Conservation (phyloP, 2,797 vertebrate genomes). For the Sarcophilus harrisii region DNA sequence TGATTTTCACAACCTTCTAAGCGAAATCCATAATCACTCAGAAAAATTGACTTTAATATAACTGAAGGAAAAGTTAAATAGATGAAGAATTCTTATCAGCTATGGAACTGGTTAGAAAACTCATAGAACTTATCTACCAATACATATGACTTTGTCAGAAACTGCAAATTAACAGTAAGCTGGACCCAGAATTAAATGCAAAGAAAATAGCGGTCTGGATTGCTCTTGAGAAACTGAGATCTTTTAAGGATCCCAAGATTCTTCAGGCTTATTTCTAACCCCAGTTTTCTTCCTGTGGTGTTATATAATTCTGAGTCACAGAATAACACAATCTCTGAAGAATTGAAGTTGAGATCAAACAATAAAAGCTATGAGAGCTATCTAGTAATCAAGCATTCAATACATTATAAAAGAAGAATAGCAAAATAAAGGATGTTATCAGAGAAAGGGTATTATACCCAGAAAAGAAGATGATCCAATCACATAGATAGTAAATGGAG, state of each 20-base stretch:
- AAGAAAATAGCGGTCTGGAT: background rate
- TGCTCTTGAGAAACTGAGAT: background rate
- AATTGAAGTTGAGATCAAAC: background rate
- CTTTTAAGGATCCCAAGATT: background rate
- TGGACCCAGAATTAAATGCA: background rate
- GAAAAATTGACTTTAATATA: background rate
- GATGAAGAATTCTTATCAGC: background rate
- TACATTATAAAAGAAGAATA: background rate
- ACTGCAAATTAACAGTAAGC: background rate
- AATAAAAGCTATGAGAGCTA: background rate
- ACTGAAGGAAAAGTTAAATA: background rate
- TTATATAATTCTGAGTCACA: background rate
- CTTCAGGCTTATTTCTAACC: background rate
- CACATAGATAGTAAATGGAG: too few species aligned
- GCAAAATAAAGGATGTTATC: too few species aligned
- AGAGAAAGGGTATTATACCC: too few species aligned
- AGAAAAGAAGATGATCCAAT: too few species aligned
- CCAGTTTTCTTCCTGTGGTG: background rate
- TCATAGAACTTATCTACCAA: background rate
- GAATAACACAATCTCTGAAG: background rate
- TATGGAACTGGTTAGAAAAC: background rate
- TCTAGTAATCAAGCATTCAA: background rate
- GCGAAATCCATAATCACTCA: background rate
- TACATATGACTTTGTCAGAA: background rate
- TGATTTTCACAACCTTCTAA: background rate